Evolutionary conservation across 2,113 vertebrate species (phyloP).

Genomic region (Diadophis punctatus): DNA sequence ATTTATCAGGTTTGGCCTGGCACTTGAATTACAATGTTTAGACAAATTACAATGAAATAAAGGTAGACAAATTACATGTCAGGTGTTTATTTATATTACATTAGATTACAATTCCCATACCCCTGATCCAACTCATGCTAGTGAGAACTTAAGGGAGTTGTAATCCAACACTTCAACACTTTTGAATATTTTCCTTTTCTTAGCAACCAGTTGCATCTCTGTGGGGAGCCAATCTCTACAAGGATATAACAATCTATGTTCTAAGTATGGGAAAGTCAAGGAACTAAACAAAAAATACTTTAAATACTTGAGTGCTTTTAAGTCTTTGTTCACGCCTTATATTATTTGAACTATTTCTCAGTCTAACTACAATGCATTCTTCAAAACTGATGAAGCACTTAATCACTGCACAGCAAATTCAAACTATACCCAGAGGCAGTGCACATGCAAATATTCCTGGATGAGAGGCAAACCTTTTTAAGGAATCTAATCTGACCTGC

Average conservation of each 20-base stretch:
- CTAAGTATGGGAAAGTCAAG: neutral
- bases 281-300: constrained; percentile 4
- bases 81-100: neutral
- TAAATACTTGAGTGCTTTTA: constrained; percentile 8
- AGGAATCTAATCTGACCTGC: constrained; percentile 33
- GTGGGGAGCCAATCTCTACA: neutral
- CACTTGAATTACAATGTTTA: neutral
- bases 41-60: neutral
- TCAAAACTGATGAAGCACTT: constrained; percentile 35
- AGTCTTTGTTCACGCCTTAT: constrained; percentile 15
- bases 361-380: constrained; percentile 44
- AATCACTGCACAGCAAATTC: constrained; percentile 26
- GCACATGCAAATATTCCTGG: constrained; percentile 20
- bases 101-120: neutral
- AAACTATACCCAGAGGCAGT: constrained; percentile 36
- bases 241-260: neutral
- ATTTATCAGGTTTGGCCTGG: neutral
- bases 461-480: constrained; percentile 33
- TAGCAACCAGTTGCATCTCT: neutral
- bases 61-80: neutral
- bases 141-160: neutral
- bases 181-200: neutral
- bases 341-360: constrained; percentile 33
- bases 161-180: neutral
- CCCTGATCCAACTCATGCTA: neutral